Evolutionary conservation across 2,888 invertebrate species (phyloP).

Genomic region (Drosophila emarginata): DNA sequence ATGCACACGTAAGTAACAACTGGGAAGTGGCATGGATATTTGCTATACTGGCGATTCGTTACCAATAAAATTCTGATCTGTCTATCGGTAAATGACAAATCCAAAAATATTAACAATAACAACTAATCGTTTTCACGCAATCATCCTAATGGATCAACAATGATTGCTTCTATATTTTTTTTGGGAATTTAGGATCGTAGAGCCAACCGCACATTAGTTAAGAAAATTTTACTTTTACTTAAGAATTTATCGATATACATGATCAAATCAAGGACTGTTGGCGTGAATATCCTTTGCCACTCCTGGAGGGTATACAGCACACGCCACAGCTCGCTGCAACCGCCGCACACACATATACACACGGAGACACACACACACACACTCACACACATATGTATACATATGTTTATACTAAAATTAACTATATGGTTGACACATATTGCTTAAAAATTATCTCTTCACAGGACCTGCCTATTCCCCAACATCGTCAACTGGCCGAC

Average conservation of each 20-base stretch:
- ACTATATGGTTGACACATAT: neutral
- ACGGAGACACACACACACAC: slow-evolving; percentile 5
- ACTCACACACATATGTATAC: slow-evolving; percentile 17
- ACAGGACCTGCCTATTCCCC: slow-evolving; percentile 64
- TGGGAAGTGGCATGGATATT: slow-evolving; percentile 38
- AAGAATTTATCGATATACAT: neutral
- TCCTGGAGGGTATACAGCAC: slow-evolving; percentile 32
- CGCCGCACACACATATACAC: slow-evolving; percentile 34
- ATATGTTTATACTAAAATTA: neutral
- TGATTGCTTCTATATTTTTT: no score
- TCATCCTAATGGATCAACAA: no score
- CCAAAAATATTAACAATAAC: no score
- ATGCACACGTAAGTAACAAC: slow-evolving; percentile 59
- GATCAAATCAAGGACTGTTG: neutral
- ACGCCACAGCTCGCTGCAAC: slow-evolving; percentile 51
- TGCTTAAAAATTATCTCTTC: slow-evolving; percentile 17
- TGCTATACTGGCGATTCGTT: neutral
- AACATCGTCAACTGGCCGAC: slow-evolving; percentile 32
- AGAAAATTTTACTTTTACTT: neutral
- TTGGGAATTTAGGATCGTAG: no score
- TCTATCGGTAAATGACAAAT: slow-evolving; percentile 11
- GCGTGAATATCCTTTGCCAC: slow-evolving; percentile 14
- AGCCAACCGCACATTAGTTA: no score
- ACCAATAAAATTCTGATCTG: neutral
- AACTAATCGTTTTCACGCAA: no score